Base-by-base conservation (phyloP, 2,113 vertebrate genomes). In the Sarotherodon lohbergeri region DNA sequence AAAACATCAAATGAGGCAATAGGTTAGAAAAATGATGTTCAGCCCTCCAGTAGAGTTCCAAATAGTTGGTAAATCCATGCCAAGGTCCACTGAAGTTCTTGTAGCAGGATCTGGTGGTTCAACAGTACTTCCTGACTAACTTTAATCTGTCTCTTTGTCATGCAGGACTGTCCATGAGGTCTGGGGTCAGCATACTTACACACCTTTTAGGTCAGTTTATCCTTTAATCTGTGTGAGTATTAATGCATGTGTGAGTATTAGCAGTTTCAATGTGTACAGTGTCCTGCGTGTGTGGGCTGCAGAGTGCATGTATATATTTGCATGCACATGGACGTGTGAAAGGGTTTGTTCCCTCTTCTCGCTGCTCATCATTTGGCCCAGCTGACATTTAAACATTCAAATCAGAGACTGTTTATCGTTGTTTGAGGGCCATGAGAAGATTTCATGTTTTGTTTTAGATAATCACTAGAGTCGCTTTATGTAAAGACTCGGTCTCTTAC, bases 301-400 rank as follows among this genome's bases (percentile, higher is more conserved):
- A 11, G 32, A 10, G 36, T 66, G 59, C 68, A 12, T 50, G 59
- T 83, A 63, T 91, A 29, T 52, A 86, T 93, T 90, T 94, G 90
- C 90, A 93, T 87, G 43, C 80, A 68, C n/a, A 4, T 79, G 56
- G 39, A 63, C 24, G 59, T 84, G 88, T 89, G 90, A 88, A 84
- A 81, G 55, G 54, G 52, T 52, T 88, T 94, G 93, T 92, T 94
- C 82, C 91, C 83, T 90, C 87, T 91, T 91, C 90, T 92, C 2
- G 1, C 61, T 50, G 63, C 87, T 89, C 84, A 19, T 80, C 73
- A 22, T 90, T 78, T 56, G 73, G 56, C 80, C 78, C 8, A 2
- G 68, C 29, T 95, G 94, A 95, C 94, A 93, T 95, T 95, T 93
- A 93, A 84, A 93, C 92, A 95, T 93, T 94, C 90, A 95, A 94